phyloP scores from a whole-genome alignment of 2,113 vertebrate genomes.

The Telmatochromis brichardi region DNA sequence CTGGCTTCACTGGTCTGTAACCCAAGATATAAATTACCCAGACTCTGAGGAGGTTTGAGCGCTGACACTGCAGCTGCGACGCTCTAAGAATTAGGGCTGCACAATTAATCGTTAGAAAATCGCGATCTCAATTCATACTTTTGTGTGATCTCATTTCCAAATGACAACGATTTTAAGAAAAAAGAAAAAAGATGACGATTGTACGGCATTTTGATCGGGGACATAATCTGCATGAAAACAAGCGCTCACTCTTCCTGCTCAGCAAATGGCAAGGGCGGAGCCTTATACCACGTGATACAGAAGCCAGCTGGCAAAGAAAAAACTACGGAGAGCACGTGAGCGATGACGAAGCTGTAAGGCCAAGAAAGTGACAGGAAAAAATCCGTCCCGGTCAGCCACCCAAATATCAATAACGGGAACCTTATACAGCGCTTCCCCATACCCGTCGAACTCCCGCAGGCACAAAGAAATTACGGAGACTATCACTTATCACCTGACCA shows the following conservation, averaged over 20 bases:
- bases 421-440: not conserved
- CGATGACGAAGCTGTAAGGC: not conserved
- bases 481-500: accelerated
- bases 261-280: no score
- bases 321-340: no score
- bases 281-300: no score
- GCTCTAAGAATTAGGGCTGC: not conserved
- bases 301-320: accelerated
- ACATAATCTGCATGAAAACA: no score
- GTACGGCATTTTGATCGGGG: no score
- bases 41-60: not conserved
- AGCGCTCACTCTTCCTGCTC: no score
- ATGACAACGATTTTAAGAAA: no score
- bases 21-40: not conserved
- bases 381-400: accelerated
- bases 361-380: not conserved
- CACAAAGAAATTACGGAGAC: accelerated
- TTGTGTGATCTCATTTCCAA: no score
- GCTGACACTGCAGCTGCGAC: not conserved
- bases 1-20: not conserved
- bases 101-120: no score
- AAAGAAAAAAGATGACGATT: no score
- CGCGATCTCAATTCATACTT: no score
- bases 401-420: not conserved
- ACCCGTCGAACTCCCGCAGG: not conserved